Evolutionary conservation across 2,888 invertebrate species (phyloP), one percentile per base, ranked within the genome.

Genomic region (Tetranychus piercei): DNA sequence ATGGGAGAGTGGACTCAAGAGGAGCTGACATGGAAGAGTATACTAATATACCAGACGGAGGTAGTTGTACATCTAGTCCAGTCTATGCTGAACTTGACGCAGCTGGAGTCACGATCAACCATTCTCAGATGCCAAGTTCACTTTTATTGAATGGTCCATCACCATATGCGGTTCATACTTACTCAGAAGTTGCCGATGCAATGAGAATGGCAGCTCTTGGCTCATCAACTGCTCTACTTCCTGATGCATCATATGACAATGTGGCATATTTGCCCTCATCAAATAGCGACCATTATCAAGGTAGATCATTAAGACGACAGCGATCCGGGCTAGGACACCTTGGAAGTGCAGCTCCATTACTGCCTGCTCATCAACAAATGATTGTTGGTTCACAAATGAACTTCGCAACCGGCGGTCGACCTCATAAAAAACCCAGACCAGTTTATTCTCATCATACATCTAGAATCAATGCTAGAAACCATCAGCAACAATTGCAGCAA

Each of bases 1-100:
- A 44, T 64, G n/a, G 34, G 7, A 70, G 71, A 22, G 67, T 45
- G 15, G 75, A 74, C 44, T 20, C 75, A 0, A 73, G 73, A 55
- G 65, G 72, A 8, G 69, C 71, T 15, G 76, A 76, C 20, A 67
- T 71, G 20, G 74, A 74, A 18, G 76, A 76, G 44, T 75, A 76
- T 45, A 75, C 73, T 71, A 23, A 44, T 8, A 11, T 23, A 2
- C 72, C 75, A 4, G 76, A 77, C 44, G 76, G 70, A n/a, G 74
- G 73, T 15, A 77, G 75, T 65, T 76, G 77, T 69, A 77, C 76
- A n/a, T 75, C 75, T 15, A 77, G 77, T 70, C 76, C 77, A 6
- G 77, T 77, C 9, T 77, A 77, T 43, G 77, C 77, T 45, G 77
- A 77, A 76, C 45, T 76, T n/a, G 76, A 76, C 66, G 71, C 75